Evolutionary conservation across 2,888 invertebrate genomes (phyloP).

Genomic region (Muscina levida): DNA sequence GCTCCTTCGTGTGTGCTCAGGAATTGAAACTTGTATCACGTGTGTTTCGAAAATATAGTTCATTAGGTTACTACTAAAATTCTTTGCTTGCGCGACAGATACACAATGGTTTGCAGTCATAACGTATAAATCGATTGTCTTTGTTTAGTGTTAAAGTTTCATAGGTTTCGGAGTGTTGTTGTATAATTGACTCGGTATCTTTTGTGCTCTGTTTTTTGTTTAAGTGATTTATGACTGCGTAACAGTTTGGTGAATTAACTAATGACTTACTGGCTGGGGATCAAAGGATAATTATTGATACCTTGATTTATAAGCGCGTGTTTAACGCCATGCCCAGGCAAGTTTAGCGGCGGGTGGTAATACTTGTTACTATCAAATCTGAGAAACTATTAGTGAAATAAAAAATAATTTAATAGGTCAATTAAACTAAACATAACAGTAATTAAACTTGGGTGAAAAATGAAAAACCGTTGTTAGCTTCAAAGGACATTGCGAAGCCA

Average conservation of each 20-base stretch:
- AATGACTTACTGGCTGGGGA: background rate
- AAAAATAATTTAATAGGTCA: too few species aligned
- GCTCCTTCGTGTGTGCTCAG: slow-evolving; percentile 25
- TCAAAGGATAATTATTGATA: background rate
- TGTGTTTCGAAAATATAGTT: slow-evolving; percentile 58
- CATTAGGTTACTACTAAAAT: slow-evolving; percentile 61
- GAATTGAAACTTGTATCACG: slow-evolving; percentile 28
- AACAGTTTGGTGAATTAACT: background rate
- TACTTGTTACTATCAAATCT: too few species aligned
- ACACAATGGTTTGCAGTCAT: too few species aligned
- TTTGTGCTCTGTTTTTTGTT: background rate
- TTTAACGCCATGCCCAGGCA: background rate
- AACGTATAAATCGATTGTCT: background rate
- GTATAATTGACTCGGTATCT: slow-evolving; percentile 3
- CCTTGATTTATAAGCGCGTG: too few species aligned
- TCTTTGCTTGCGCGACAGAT: too few species aligned
- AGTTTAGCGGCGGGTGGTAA: too few species aligned
- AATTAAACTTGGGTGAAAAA: too few species aligned
- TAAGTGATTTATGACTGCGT: slow-evolving; percentile 28
- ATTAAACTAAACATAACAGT: too few species aligned
- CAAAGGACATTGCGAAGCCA: too few species aligned
- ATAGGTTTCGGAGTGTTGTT: background rate
- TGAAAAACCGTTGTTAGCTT: too few species aligned
- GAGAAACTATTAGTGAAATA: too few species aligned
- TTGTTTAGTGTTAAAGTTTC: slow-evolving; percentile 9